Percentiles rank a stretch among this genome's conserved stretches.
phyloP scores from a whole-genome alignment of 2,113 vertebrate species.

The Mesocricetus auratus region DNA sequence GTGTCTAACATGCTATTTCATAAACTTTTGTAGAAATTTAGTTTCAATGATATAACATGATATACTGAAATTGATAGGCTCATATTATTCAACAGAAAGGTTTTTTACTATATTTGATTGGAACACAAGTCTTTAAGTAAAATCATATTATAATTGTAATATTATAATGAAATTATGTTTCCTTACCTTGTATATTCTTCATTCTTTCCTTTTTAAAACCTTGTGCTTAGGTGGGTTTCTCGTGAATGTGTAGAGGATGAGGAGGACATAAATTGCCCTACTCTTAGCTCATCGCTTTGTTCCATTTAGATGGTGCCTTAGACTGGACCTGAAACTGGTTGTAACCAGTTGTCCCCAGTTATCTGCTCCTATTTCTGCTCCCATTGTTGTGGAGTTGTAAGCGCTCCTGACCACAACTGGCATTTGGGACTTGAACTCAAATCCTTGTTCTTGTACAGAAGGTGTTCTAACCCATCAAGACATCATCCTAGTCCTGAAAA shows the following conservation, averaged over 20 bases:
- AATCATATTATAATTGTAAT: background rate
- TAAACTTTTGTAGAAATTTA: background rate
- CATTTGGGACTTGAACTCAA: background rate
- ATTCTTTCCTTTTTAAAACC: background rate
- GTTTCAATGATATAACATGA: background rate
- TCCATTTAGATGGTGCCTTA: background rate
- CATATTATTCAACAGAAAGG: background rate
- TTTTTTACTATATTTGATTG: background rate
- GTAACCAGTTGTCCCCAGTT: rapidly evolving
- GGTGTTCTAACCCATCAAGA: background rate
- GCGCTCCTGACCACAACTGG: background rate
- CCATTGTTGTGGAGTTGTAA: background rate
- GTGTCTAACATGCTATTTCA: background rate
- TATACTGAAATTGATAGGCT: background rate
- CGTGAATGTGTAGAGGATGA: background rate
- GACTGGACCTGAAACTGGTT: background rate
- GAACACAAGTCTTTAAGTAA: background rate
- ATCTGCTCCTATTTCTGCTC: background rate
- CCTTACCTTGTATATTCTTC: background rate
- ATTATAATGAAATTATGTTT: background rate
- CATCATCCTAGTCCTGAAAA: background rate
- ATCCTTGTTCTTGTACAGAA: no score
- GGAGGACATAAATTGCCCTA: background rate
- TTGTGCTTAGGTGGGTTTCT: background rate
- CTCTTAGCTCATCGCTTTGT: background rate